Evolutionary conservation across 2,888 invertebrate species (phyloP), one percentile per base, ranked within the genome.

Genomic region (Melinaea marsaeus): DNA sequence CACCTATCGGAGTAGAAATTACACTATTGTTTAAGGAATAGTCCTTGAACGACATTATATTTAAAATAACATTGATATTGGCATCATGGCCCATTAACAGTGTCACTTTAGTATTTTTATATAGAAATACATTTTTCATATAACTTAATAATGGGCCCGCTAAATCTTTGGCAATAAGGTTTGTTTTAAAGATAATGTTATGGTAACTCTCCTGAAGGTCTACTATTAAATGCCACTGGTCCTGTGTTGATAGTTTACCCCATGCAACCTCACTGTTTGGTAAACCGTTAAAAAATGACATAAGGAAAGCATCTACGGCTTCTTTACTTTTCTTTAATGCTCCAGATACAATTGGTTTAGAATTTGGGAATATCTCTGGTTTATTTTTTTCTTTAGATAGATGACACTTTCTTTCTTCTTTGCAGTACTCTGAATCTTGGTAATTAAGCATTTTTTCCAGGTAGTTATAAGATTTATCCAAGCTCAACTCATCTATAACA

Each of bases 61-160:
- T 83, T 1, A 88, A 64, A 1, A 89, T 54, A 0, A 88, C 86
- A 51, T 83, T 84, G 3, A 89, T 74, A 65, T 90, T 90, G 2
- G 86, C 84, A 73, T 89, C 89, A 65, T 90, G 90, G 0, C 88
- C 90, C 84, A 88, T 86, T 1, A 90, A 66, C 11, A 89, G 69
- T 0, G 75, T 71, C 0, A 86, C 74, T 74, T 80, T 86, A 2
- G 80, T 75, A 0, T 58, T 46, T 9, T 71, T 58, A 35, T 78
- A 74, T 3, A 82, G 59, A 58, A 88, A 79, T 13, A 83, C 72
- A 2, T 78, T 70, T 1, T 71, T 72, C 59, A 90, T 78, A 66
- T 79, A 86, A 54, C 75, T 73, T 1, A 88, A 46, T 33, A 90
- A 69, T 0, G 87, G 87, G 37, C 69, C 59, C 0, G 88, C 79